phyloP scores from a whole-genome alignment of 1,140 invertebrate species.

The Pseudoatta argentina region DNA sequence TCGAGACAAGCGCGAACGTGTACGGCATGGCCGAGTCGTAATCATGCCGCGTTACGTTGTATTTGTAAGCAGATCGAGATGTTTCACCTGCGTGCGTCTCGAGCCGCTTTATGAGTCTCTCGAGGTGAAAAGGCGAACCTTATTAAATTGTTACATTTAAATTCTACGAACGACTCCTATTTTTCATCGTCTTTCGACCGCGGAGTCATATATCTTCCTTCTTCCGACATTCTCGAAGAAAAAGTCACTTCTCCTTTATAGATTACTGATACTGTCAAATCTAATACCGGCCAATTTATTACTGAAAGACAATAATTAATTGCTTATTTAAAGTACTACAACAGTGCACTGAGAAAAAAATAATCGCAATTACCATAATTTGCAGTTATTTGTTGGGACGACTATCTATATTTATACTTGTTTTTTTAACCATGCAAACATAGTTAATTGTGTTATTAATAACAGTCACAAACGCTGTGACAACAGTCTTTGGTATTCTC shows the following conservation, averaged over 20 bases:
- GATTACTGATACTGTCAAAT: too few species aligned
- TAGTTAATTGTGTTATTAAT: too few species aligned
- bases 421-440: too few species aligned
- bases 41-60: slow-evolving; percentile 23
- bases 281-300: too few species aligned
- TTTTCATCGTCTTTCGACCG: not conserved
- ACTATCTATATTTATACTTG: too few species aligned
- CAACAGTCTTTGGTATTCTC: too few species aligned
- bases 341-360: too few species aligned
- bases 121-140: not conserved
- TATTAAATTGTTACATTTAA: slow-evolving; percentile 14
- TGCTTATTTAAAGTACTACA: too few species aligned
- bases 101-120: not conserved
- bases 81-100: slow-evolving; percentile 24
- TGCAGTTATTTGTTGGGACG: too few species aligned
- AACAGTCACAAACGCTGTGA: too few species aligned
- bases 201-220: not conserved
- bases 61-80: slow-evolving; percentile 39
- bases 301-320: too few species aligned
- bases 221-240: not conserved
- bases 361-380: too few species aligned
- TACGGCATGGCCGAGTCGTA: slow-evolving; percentile 5
- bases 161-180: not conserved
- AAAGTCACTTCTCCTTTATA: not conserved
- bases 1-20: slow-evolving; percentile 21